Conservation (phyloP, 64 coral and sea anemone genomes). For the Montipora foliosa region DNA sequence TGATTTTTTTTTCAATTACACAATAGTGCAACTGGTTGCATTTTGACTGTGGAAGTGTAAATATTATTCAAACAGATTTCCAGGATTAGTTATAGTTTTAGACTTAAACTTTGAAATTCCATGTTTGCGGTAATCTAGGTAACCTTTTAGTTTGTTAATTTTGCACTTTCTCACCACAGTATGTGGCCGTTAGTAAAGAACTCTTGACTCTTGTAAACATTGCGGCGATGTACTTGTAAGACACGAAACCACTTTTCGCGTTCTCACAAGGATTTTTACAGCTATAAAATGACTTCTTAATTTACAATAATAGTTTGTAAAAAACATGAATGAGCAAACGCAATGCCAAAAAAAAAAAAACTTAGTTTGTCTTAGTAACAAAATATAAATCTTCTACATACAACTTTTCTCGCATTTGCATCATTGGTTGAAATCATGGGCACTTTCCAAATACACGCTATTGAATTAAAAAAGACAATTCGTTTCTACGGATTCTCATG, state of each 20-base stretch:
- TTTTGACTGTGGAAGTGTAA: background rate
- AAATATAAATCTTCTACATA: background rate
- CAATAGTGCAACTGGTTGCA: background rate
- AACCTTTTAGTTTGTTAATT: background rate
- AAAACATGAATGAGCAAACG: no score
- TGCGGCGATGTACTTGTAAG: background rate
- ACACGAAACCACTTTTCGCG: background rate
- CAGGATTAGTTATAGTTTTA: background rate
- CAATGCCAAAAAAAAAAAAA: background rate
- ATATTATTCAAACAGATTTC: constrained; percentile 5
- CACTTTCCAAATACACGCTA: background rate
- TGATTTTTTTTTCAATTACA: background rate
- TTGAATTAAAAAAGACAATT: background rate
- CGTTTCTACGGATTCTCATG: background rate
- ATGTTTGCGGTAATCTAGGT: constrained; percentile 1
- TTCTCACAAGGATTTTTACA: background rate
- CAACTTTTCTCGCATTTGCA: no score
- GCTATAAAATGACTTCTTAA: background rate
- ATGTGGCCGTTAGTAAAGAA: constrained; percentile 3
- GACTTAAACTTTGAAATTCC: background rate
- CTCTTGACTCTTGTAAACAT: background rate
- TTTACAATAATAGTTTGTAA: no score
- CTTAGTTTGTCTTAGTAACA: background rate
- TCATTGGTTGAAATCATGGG: background rate
- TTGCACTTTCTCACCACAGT: constrained; percentile 22